phyloP scores from a whole-genome alignment of 2,797 vertebrate genomes.

The Artibeus lituratus region DNA sequence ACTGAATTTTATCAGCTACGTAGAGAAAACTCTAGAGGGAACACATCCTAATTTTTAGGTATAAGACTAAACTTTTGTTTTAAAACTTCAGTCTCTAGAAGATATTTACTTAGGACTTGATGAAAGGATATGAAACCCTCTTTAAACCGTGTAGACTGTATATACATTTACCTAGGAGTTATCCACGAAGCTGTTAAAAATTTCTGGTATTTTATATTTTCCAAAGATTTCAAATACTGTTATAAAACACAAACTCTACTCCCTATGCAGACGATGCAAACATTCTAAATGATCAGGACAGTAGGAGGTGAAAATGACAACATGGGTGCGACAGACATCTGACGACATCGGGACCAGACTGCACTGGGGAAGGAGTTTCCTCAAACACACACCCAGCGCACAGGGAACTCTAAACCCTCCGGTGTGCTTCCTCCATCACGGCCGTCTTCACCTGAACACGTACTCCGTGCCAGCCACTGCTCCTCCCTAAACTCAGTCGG shows the following conservation, averaged over 20 bases:
- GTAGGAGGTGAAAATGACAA: neutral
- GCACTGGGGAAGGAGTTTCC: neutral
- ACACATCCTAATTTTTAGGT: neutral
- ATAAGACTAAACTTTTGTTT: neutral
- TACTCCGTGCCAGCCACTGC: neutral
- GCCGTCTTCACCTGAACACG: neutral
- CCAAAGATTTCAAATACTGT: neutral
- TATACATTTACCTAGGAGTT: neutral
- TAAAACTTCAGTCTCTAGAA: conserved; percentile 3
- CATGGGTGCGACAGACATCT: neutral
- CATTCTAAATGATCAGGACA: neutral
- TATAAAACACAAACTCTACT: neutral
- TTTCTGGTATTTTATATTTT: neutral
- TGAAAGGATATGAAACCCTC: neutral
- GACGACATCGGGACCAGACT: neutral
- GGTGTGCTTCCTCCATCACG: neutral
- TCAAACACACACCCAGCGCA: neutral
- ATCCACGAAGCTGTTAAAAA: neutral
- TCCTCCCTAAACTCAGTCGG: neutral
- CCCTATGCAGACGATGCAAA: neutral
- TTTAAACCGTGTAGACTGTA: neutral
- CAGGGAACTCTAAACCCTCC: neutral
- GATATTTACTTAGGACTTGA: neutral
- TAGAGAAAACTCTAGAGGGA: neutral
- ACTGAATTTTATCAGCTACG: neutral